These are phyloP conservation scores for Vulpes lagopus DNA, from an alignment of 2,113 vertebrate genomes.

Conservation along the genomic window DNA sequence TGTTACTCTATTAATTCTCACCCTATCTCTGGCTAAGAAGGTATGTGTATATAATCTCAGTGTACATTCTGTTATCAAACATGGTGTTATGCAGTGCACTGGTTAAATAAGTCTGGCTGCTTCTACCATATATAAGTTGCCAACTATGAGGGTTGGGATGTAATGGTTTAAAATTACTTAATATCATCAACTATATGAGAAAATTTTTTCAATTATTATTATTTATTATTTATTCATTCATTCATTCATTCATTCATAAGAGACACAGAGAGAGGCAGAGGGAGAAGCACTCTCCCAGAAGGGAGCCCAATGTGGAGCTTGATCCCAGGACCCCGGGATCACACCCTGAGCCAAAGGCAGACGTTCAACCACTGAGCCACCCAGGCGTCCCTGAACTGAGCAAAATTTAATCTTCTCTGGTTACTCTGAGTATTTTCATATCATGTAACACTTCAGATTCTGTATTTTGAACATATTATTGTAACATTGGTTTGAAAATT, in stretches of 20 bases:
- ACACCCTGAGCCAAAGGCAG: too few species aligned
- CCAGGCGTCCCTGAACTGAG: neutral
- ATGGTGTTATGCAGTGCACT: neutral
- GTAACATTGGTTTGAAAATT: neutral
- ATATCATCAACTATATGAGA: neutral
- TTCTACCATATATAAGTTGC: neutral
- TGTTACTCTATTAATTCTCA: slow-evolving; percentile 9
- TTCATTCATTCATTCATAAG: too few species aligned
- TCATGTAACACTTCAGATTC: neutral
- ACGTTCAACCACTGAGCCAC: too few species aligned
- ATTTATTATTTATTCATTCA: too few species aligned
- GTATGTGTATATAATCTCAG: neutral
- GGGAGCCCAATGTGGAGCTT: too few species aligned
- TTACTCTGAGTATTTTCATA: neutral
- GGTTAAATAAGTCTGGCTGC: neutral
- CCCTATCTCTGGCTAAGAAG: neutral
- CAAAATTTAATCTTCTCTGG: slow-evolving; percentile 35
- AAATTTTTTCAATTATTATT: too few species aligned
- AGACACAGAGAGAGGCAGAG: too few species aligned
- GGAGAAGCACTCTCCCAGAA: too few species aligned
- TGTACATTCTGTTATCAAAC: neutral
- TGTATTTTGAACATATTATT: slow-evolving; percentile 6
- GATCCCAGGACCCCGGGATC: too few species aligned
- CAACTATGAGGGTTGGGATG: neutral
- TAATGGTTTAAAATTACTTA: slow-evolving; percentile 36